phyloP scores from a whole-genome alignment of 2,888 invertebrate species.

The Rhingia campestris region DNA sequence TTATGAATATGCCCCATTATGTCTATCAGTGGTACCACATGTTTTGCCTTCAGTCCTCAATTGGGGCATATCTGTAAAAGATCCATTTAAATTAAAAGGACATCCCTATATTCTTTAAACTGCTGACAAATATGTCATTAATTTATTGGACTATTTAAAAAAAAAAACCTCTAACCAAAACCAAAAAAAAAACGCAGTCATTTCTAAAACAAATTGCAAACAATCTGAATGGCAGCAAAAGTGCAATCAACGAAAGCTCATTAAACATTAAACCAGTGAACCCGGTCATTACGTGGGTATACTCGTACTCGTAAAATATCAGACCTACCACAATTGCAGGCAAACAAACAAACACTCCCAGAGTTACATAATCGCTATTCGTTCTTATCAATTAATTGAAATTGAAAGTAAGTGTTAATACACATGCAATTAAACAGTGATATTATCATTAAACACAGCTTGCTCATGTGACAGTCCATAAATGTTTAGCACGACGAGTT shows the following conservation, averaged over 20 bases:
- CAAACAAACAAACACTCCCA: conserved; percentile 5
- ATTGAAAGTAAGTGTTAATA: conserved; percentile 58
- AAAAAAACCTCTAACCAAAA: too few species aligned
- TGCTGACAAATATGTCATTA: too few species aligned
- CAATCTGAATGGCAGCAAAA: too few species aligned
- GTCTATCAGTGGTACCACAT: too few species aligned
- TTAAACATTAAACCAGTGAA: conserved; percentile 8
- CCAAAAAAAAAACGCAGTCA: too few species aligned
- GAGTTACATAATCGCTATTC: conserved; percentile 34
- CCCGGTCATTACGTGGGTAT: neutral
- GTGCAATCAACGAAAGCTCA: conserved; percentile 8
- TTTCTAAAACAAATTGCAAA: too few species aligned
- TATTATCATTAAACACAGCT: conserved; percentile 41
- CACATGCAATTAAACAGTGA: conserved; percentile 42
- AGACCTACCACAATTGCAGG: conserved; percentile 61
- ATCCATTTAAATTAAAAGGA: too few species aligned
- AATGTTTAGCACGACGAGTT: conserved; percentile 11
- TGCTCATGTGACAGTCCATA: conserved; percentile 34
- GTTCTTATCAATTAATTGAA: conserved; percentile 63
- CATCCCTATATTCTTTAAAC: too few species aligned
- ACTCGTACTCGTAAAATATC: neutral
- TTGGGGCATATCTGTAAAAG: too few species aligned
- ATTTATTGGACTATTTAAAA: too few species aligned
- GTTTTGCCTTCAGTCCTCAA: too few species aligned
- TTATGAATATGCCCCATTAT: too few species aligned